Percentiles rank a stretch among this genome's conserved stretches.
These are phyloP conservation scores for Disparrhopalites patrizii DNA, from an alignment of 2,888 invertebrate species.

Conservation along the genomic window DNA sequence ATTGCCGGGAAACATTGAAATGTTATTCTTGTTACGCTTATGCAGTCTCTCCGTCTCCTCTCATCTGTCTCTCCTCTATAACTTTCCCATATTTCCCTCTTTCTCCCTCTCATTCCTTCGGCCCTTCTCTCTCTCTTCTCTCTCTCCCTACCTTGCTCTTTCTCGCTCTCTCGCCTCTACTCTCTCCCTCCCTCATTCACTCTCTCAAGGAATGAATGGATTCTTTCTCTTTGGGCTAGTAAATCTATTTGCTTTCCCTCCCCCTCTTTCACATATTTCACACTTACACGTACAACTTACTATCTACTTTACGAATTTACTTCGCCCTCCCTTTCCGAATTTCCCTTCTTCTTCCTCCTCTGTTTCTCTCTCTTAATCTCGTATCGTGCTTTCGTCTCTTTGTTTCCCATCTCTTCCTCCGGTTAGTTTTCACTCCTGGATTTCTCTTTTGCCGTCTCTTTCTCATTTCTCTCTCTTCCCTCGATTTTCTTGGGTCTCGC, in stretches of 20 bases:
- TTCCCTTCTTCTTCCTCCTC: constrained; percentile 6
- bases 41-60: not conserved
- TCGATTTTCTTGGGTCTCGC: too few relatives aligned
- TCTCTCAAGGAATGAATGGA: constrained; percentile 31
- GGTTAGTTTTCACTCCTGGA: too few relatives aligned
- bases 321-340: not conserved
- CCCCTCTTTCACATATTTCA: constrained; percentile 42
- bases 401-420: too few relatives aligned
- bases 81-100: not conserved
- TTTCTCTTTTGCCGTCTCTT: too few relatives aligned
- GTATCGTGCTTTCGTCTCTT: too few relatives aligned
- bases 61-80: not conserved
- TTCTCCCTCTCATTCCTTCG: not conserved
- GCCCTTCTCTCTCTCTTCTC: not conserved
- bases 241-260: constrained; percentile 43
- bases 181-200: too few relatives aligned
- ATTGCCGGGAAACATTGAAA: constrained; percentile 10
- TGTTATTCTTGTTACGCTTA: constrained; percentile 14
- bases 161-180: not conserved
- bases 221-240: constrained; percentile 39
- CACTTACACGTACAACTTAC: constrained; percentile 30
- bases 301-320: constrained; percentile 27
- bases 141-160: not conserved
- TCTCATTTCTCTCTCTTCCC: too few relatives aligned
- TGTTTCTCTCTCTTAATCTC: not conserved